These are phyloP conservation scores for Onychomys torridus DNA, from an alignment of 2,797 vertebrate species.

Conservation along the genomic window DNA sequence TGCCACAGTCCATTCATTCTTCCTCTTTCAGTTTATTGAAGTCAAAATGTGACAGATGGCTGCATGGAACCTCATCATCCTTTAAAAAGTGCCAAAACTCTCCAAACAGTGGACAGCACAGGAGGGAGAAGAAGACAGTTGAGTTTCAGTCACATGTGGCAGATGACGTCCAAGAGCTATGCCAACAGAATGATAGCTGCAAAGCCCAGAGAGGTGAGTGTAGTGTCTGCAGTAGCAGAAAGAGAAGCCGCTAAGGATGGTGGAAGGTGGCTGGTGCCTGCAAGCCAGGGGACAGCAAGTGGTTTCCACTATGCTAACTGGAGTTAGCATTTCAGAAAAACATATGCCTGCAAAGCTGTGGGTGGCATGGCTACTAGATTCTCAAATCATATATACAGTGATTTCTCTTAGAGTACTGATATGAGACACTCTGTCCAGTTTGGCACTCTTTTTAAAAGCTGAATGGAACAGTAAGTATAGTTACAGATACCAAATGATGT, in stretches of 20 bases:
- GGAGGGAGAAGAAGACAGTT: conserved; percentile 78
- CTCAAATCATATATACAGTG: conserved; percentile 1
- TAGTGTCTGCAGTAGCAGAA: neutral
- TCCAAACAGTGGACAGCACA: conserved; percentile 65
- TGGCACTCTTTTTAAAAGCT: conserved; percentile 28
- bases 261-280: neutral
- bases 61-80: conserved; percentile 61
- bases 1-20: neutral
- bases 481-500: conserved; percentile 60
- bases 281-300: neutral
- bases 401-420: conserved; percentile 13
- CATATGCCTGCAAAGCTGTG: neutral
- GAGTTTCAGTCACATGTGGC: conserved; percentile 62
- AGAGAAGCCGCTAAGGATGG: neutral
- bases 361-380: neutral
- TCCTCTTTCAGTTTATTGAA: conserved; percentile 79
- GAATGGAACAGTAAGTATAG: conserved; percentile 30
- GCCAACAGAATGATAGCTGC: conserved; percentile 65
- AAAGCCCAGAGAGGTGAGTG: conserved; percentile 84
- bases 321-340: conserved; percentile 5
- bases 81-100: conserved; percentile 72
- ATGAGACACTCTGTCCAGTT: neutral
- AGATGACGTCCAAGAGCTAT: conserved; percentile 47
- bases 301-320: neutral
- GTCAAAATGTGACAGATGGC: conserved; percentile 72